A percentile compares a stretch with the other conserved stretches of the same genome.
Evolutionary conservation across 2,113 vertebrate species (phyloP).

Genomic region (Oreochromis spilurus): DNA sequence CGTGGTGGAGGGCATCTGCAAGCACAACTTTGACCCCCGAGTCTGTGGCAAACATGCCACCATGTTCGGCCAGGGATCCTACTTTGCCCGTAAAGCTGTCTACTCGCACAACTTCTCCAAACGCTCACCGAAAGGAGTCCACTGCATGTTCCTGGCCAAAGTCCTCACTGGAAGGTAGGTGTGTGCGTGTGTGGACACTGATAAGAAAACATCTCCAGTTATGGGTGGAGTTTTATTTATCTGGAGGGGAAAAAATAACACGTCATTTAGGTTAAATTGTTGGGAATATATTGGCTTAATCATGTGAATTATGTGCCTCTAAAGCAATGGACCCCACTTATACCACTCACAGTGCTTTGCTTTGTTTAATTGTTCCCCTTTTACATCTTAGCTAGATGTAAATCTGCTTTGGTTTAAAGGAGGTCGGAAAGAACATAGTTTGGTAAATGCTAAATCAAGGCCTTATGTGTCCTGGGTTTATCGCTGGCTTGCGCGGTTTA

Average conservation of each 20-base stretch:
- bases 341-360: neutral
- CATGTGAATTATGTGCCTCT: neutral
- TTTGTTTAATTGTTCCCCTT: neutral
- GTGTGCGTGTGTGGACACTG: neutral
- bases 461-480: neutral
- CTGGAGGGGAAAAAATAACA: neutral
- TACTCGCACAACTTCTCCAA: conserved; percentile 98
- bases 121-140: conserved; percentile 87
- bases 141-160: conserved; percentile 99
- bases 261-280: neutral
- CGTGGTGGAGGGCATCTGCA: conserved; percentile 96
- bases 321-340: neutral
- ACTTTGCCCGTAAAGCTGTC: conserved; percentile 94
- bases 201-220: neutral
- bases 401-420: neutral
- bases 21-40: conserved; percentile 98
- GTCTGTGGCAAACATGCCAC: conserved; percentile 98
- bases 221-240: neutral
- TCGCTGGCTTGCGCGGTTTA: neutral
- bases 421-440: neutral
- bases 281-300: neutral
- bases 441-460: conserved; percentile 1
- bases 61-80: conserved; percentile 98
- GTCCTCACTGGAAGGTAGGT: conserved; percentile 86
- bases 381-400: neutral